A percentile compares a stretch with the other conserved stretches of the same genome.
These are phyloP conservation scores for Sebastiscus albofasciatus DNA, from an alignment of 2,797 vertebrate species.

Conservation along the genomic window DNA sequence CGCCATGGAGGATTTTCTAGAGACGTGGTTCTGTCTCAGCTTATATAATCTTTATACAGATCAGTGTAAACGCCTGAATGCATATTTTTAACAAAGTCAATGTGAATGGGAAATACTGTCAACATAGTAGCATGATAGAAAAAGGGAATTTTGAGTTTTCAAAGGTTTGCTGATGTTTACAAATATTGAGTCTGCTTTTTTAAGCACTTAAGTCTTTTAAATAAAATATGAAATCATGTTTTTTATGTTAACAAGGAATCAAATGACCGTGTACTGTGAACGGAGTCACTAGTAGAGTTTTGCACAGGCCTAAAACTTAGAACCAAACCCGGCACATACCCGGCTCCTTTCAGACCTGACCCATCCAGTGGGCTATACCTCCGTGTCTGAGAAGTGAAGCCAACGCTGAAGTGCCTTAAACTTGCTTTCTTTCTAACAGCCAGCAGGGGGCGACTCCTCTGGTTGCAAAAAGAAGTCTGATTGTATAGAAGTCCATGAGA, in stretches of 20 bases:
- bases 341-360: fast-evolving
- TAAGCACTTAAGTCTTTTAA: background rate
- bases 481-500: too few species aligned
- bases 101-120: constrained; percentile 11
- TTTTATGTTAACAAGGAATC: background rate
- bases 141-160: background rate
- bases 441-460: too few species aligned
- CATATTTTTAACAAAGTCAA: constrained; percentile 24
- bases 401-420: too few species aligned
- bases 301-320: background rate
- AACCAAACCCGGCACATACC: fast-evolving
- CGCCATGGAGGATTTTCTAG: constrained; percentile 29
- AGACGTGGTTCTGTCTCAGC: constrained; percentile 42
- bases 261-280: background rate
- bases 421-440: fast-evolving
- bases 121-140: constrained; percentile 1
- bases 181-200: background rate
- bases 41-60: constrained; percentile 47
- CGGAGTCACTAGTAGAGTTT: background rate
- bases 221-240: background rate
- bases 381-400: too few species aligned
- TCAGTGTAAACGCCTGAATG: constrained; percentile 27
- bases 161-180: background rate
- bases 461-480: too few species aligned
- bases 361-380: too few species aligned